These are phyloP conservation scores for Agriopis leucophaearia DNA, from an alignment of 2,888 invertebrate species.

Conservation along the genomic window DNA sequence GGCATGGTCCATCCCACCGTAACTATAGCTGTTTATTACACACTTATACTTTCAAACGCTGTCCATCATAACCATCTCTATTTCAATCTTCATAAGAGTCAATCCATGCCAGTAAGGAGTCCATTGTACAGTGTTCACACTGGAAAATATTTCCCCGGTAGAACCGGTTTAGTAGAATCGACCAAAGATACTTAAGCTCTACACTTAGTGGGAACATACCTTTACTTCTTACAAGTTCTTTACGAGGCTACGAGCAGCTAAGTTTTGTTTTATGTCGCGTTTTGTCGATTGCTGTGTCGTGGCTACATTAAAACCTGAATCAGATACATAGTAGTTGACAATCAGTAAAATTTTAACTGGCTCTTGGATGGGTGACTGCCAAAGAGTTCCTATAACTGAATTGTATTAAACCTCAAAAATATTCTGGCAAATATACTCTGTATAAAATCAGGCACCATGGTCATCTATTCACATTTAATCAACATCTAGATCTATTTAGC, in stretches of 20 bases:
- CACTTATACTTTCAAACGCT: slow-evolving; percentile 48
- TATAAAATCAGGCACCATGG: no score
- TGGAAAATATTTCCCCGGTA: slow-evolving; percentile 70
- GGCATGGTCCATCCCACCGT: slow-evolving; percentile 64
- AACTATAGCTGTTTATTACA: slow-evolving; percentile 71
- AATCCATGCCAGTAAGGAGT: slow-evolving; percentile 21
- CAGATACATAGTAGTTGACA: background rate
- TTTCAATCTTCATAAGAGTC: slow-evolving; percentile 16
- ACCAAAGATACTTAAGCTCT: slow-evolving; percentile 61
- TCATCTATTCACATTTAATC: no score
- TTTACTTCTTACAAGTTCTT: slow-evolving; percentile 56
- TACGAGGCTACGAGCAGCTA: slow-evolving; percentile 49
- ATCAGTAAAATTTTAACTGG: background rate
- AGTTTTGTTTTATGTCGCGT: slow-evolving; percentile 43
- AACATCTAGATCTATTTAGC: no score
- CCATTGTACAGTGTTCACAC: slow-evolving; percentile 59
- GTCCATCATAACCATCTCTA: slow-evolving; percentile 29
- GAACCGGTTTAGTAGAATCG: slow-evolving; percentile 73
- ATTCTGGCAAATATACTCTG: no score
- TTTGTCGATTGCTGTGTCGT: slow-evolving; percentile 35
- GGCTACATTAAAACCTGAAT: slow-evolving; percentile 17
- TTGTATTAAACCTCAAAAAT: background rate
- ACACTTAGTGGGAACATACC: slow-evolving; percentile 65
- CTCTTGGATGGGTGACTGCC: slow-evolving; percentile 12
- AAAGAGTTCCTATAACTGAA: background rate